Base-by-base conservation (phyloP, 2,888 invertebrate genomes). In the Pogonocherus hispidulus region DNA sequence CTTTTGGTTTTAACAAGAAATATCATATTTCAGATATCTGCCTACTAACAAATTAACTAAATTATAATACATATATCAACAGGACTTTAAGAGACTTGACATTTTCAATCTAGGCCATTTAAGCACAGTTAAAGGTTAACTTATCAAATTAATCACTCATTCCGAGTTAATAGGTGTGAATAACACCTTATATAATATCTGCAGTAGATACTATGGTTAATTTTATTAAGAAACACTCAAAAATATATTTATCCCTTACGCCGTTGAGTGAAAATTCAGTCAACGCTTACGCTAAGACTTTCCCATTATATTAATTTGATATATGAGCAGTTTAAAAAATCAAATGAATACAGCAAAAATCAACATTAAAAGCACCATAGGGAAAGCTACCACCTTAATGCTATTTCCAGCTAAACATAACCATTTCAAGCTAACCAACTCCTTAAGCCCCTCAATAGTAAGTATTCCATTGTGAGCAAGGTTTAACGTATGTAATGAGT, bases 381-480 rank as follows among this genome's bases (percentile, higher is more conserved):
- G 47, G 23, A 63, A 70, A 66, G 23, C 56, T 66, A 63, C 70
- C 59, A 91, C 91, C 88, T 97, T 97, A 78, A 97, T 94, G 81
- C 93, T 96, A 86, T 97, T 97, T 71, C 94, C 94, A 85, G 93
- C 91, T 64, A 97, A 87, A 86, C 95, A 94, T 59, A 97, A 87
- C 81, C 93, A 92, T 81, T 92, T 92, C 68, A 97, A 87, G 81
- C 94, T 92, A 60, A 90, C 88, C 74, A 97, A 88, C 69, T 96
- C 95, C 84, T 94, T 94, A 11, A 97, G 87, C 8, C 96, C 97
- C 85, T 97, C 97, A 80, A 97, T 95, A 66, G 93, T 93, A 49
- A 95, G 88, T 74, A 97, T 94, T 57, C 93, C 93, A 86, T 97
- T 97, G 83, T 94, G 92, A 73, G 95, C 93, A 51, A 97, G 88